Conservation (phyloP, 2,888 invertebrate species). For the Pachydiplax longipennis region DNA sequence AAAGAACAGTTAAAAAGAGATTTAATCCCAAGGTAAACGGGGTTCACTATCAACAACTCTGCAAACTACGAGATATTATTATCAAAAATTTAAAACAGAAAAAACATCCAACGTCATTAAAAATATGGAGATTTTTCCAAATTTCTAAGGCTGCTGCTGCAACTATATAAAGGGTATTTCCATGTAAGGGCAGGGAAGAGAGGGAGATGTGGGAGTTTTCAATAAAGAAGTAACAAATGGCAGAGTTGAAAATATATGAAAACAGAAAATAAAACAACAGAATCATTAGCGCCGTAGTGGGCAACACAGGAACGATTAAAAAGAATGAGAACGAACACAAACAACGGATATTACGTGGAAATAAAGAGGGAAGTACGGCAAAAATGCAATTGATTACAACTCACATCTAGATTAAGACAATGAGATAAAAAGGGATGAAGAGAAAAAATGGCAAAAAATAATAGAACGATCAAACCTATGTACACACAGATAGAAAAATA, state of each 20-base stretch:
- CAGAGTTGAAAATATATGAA: background rate
- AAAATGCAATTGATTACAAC: background rate
- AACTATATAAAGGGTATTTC: constrained; percentile 35
- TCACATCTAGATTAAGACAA: background rate
- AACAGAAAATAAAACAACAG: background rate
- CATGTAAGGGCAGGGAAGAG: background rate
- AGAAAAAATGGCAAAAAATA: background rate
- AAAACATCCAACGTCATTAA: constrained; percentile 18
- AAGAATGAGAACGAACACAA: background rate
- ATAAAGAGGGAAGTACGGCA: background rate
- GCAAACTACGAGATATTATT: constrained; percentile 34
- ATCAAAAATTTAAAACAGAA: background rate
- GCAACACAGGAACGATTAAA: background rate
- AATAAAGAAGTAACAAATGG: background rate
- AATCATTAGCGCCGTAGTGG: background rate
- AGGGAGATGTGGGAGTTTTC: background rate
- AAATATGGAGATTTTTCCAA: constrained; percentile 18
- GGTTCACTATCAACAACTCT: constrained; percentile 35
- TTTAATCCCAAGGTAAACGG: constrained; percentile 29
- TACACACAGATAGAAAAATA: background rate
- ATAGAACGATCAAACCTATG: constrained; percentile 15
- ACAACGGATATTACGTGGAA: background rate
- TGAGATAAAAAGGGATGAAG: background rate
- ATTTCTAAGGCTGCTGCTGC: constrained; percentile 43
- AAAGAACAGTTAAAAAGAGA: constrained; percentile 14